Conservation (phyloP, 2,888 invertebrate genomes). For the Agrochola litura region DNA sequence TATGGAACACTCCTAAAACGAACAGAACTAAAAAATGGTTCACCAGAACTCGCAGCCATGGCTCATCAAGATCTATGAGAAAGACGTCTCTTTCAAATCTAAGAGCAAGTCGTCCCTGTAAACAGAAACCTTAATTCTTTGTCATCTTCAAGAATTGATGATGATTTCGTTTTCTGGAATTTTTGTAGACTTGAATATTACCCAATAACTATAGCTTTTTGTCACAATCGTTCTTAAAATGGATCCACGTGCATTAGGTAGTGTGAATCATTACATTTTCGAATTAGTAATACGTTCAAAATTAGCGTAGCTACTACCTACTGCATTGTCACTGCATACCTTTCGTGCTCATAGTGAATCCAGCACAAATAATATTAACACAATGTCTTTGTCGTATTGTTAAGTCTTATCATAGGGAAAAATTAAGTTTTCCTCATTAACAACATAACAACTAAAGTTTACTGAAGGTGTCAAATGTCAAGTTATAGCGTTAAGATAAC, state of each 20-base stretch:
- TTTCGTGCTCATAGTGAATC: background rate
- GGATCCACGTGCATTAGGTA: background rate
- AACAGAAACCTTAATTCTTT: background rate
- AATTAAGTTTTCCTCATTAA: constrained; percentile 41
- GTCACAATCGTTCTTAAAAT: background rate
- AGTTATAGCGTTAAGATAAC: constrained; percentile 15
- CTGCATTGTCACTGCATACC: constrained; percentile 24
- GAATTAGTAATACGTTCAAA: constrained; percentile 16
- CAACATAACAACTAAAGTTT: constrained; percentile 21
- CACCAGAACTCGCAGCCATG: background rate
- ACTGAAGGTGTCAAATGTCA: constrained; percentile 1
- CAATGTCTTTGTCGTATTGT: constrained; percentile 27
- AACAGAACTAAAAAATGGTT: background rate
- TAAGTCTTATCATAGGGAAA: constrained; percentile 38
- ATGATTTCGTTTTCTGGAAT: too few relatives aligned
- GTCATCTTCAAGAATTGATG: background rate
- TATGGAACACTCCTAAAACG: background rate
- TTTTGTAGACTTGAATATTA: too few relatives aligned
- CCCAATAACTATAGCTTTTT: too few relatives aligned
- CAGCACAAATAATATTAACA: constrained; percentile 2
- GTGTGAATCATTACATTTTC: constrained; percentile 4
- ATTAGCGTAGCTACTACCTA: constrained; percentile 5
- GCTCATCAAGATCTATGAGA: background rate
- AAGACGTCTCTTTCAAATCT: background rate
- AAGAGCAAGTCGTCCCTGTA: background rate